phyloP scores from a whole-genome alignment of 2,797 vertebrate species.

The Onychomys leucogaster region DNA sequence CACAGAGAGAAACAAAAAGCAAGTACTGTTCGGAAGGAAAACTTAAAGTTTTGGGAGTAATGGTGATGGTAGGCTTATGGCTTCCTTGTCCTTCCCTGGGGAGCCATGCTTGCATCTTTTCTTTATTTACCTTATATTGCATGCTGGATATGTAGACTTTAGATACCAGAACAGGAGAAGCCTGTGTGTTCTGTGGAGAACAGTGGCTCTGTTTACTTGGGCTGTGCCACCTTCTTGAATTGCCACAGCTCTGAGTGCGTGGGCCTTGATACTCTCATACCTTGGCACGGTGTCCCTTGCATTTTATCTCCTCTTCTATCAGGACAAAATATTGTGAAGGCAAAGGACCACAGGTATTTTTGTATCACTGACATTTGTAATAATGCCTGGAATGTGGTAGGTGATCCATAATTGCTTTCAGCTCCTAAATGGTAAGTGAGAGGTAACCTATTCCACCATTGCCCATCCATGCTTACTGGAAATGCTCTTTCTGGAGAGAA shows the following conservation, averaged over 20 bases:
- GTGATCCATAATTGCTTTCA: neutral
- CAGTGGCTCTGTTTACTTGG: neutral
- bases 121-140: slow-evolving; percentile 19
- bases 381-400: neutral
- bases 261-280: fast-evolving
- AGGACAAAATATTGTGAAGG: neutral
- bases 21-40: neutral
- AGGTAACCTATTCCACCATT: neutral
- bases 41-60: neutral
- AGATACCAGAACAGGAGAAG: neutral
- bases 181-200: neutral
- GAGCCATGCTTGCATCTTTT: neutral
- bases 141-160: neutral
- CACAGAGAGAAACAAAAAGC: neutral
- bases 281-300: neutral
- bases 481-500: neutral
- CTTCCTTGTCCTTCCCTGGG: neutral
- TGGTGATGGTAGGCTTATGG: neutral
- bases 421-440: neutral
- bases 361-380: neutral
- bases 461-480: neutral
- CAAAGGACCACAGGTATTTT: neutral
- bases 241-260: neutral
- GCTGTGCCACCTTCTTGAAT: neutral
- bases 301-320: neutral